Conservation (phyloP, 1,140 invertebrate species). For the Ceratitis capitata region DNA sequence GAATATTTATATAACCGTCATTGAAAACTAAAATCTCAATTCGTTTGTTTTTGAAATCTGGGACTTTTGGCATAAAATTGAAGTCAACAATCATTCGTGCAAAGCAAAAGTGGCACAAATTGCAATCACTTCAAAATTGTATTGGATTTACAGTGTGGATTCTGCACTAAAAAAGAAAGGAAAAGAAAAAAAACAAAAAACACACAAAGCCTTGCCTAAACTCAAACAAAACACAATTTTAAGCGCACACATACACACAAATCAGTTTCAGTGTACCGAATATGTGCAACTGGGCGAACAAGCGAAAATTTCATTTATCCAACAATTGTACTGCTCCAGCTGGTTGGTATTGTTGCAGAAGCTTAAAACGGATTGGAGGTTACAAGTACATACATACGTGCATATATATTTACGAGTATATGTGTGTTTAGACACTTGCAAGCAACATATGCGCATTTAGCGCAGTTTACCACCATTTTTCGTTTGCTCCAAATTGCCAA, state of each 20-base stretch:
- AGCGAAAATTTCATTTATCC: conserved; percentile 29
- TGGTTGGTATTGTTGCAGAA: background rate
- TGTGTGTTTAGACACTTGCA: too few relatives aligned
- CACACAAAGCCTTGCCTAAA: background rate
- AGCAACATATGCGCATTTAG: background rate
- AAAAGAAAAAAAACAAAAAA: background rate
- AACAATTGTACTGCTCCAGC: background rate
- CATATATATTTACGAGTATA: background rate
- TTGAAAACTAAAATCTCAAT: too few relatives aligned
- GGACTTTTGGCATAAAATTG: background rate
- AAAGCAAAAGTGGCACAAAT: conserved; percentile 35
- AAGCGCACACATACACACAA: background rate
- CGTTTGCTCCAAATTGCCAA: conserved; percentile 16
- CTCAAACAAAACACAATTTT: background rate
- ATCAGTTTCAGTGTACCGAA: background rate
- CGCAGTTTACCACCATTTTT: background rate
- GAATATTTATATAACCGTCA: too few relatives aligned
- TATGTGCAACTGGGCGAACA: background rate
- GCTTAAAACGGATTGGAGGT: background rate
- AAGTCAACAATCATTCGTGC: background rate
- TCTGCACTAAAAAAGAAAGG: background rate
- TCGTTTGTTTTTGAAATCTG: too few relatives aligned
- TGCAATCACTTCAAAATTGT: conserved; percentile 29
- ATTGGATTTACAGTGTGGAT: conserved; percentile 3
- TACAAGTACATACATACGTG: background rate